phyloP scores from a whole-genome alignment of 2,888 invertebrate species.

The Stegophylla sp. region DNA sequence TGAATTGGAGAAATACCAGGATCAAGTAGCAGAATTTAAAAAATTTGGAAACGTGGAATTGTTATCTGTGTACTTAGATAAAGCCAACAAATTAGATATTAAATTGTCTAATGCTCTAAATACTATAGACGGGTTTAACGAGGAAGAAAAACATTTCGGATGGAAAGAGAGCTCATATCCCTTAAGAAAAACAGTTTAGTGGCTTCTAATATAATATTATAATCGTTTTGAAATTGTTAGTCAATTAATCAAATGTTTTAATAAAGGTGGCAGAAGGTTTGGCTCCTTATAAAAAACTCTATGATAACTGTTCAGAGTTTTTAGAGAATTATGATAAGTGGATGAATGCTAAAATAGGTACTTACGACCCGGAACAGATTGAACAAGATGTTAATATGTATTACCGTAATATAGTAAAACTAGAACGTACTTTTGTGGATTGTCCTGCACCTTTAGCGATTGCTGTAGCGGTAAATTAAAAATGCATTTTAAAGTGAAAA shows the following conservation, averaged over 20 bases:
- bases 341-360: slow-evolving; percentile 84
- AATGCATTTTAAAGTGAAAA: slow-evolving; percentile 19
- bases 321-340: slow-evolving; percentile 81
- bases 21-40: slow-evolving; percentile 84
- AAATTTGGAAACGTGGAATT: slow-evolving; percentile 86
- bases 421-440: slow-evolving; percentile 85
- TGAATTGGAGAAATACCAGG: slow-evolving; percentile 79
- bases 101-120: slow-evolving; percentile 77
- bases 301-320: slow-evolving; percentile 88
- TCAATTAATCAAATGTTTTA: slow-evolving; percentile 31
- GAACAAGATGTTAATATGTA: slow-evolving; percentile 78
- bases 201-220: no score
- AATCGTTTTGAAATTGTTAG: not conserved
- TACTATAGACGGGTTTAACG: slow-evolving; percentile 86
- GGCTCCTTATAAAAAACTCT: slow-evolving; percentile 84
- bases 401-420: slow-evolving; percentile 80
- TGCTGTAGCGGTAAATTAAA: slow-evolving; percentile 69
- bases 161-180: slow-evolving; percentile 91
- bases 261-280: slow-evolving; percentile 73
- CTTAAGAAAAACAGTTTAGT: slow-evolving; percentile 67
- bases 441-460: slow-evolving; percentile 77
- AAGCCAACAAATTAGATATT: slow-evolving; percentile 79
- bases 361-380: slow-evolving; percentile 86
- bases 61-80: slow-evolving; percentile 78
- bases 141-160: slow-evolving; percentile 86